Percentiles rank a stretch among this genome's conserved stretches.
Evolutionary conservation across 1,140 invertebrate species (phyloP).

Genomic region (Aphaenogaster floridana): DNA sequence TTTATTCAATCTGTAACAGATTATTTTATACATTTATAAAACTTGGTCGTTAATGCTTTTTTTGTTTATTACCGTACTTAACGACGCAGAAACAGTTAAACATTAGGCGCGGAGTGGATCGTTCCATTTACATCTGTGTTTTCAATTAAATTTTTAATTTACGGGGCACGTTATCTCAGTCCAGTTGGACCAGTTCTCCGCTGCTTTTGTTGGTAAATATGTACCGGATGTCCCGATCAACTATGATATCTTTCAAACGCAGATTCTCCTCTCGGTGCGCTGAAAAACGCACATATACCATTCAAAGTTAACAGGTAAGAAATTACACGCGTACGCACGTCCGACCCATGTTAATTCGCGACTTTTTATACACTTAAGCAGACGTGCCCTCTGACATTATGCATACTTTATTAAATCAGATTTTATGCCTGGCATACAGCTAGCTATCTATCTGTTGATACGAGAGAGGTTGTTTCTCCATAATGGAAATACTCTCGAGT

Average conservation of each 20-base stretch:
- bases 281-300: slow-evolving; percentile 16
- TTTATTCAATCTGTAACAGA: background rate
- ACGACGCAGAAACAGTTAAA: slow-evolving; percentile 32
- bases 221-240: slow-evolving; percentile 5
- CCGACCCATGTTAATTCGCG: slow-evolving; percentile 34
- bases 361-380: slow-evolving; percentile 24
- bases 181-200: slow-evolving; percentile 44
- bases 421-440: slow-evolving; percentile 26
- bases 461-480: slow-evolving; percentile 13
- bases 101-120: background rate
- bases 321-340: slow-evolving; percentile 27
- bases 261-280: background rate
- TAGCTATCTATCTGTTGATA: slow-evolving; percentile 14
- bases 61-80: background rate
- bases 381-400: slow-evolving; percentile 39
- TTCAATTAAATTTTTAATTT: slow-evolving; percentile 46
- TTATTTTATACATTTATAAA: background rate
- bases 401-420: slow-evolving; percentile 56
- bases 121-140: slow-evolving; percentile 17
- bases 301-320: slow-evolving; percentile 19
- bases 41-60: background rate
- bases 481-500: slow-evolving; percentile 44
- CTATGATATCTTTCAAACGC: background rate
- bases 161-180: slow-evolving; percentile 11
- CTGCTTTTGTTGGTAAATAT: slow-evolving; percentile 19